Percentiles rank a stretch among this genome's conserved stretches.
phyloP scores from a whole-genome alignment of 2,113 vertebrate species.

The Takifugu bimaculatus region DNA sequence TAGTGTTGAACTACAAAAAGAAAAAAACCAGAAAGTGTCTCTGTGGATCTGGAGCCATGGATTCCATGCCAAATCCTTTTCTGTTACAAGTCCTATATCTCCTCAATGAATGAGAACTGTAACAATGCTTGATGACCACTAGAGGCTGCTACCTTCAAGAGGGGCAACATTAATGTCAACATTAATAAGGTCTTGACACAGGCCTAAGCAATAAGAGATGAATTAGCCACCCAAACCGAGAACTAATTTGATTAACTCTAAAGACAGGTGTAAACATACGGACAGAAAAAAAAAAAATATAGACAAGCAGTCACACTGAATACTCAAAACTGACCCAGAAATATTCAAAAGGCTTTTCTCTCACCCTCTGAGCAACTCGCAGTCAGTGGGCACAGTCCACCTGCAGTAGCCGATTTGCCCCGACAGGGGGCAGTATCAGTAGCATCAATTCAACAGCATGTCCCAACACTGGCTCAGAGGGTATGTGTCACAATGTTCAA shows the following conservation, averaged over 20 bases:
- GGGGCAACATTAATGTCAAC: constrained; percentile 3
- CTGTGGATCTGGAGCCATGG: too few relatives aligned
- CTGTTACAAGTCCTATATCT: too few relatives aligned
- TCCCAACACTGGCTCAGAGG: constrained; percentile 41
- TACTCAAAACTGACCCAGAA: constrained; percentile 29
- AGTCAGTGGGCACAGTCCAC: constrained; percentile 28
- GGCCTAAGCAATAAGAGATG: constrained; percentile 4
- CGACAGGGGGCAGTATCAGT: constrained; percentile 25
- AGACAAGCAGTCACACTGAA: constrained; percentile 30
- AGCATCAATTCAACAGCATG: constrained; percentile 50
- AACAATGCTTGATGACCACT: too few relatives aligned
- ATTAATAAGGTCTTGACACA: constrained; percentile 11
- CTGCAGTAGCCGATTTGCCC: constrained; percentile 15
- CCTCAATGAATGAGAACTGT: too few relatives aligned
- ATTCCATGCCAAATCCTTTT: too few relatives aligned
- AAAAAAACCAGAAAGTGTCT: too few relatives aligned
- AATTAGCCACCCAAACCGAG: constrained; percentile 20
- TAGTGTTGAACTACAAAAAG: too few relatives aligned
- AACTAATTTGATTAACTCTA: constrained; percentile 21
- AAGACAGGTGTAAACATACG: constrained; percentile 53
- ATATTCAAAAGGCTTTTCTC: constrained; percentile 26
- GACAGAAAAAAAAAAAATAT: constrained; percentile 26
- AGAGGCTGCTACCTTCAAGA: too few relatives aligned
- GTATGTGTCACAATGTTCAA: constrained; percentile 1
- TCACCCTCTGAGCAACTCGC: constrained; percentile 21